phyloP scores from a whole-genome alignment of 2,888 invertebrate genomes.

The Oxystoma pomonae region DNA sequence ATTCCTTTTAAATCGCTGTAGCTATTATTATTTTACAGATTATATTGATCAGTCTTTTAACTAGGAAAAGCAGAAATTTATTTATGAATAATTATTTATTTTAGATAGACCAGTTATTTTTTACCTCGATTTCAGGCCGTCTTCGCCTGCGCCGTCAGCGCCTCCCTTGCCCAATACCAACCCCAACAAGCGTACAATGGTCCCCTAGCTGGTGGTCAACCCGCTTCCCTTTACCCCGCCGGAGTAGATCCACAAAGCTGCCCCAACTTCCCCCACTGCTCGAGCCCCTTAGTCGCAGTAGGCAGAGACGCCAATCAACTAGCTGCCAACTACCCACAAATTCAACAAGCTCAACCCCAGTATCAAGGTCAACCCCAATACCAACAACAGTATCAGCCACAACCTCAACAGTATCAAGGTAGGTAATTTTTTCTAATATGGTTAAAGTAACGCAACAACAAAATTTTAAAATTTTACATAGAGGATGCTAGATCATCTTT shows the following conservation, averaged over 20 bases:
- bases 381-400: constrained; percentile 21
- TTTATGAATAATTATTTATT: too few relatives aligned
- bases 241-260: constrained; percentile 47
- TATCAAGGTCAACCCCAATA: constrained; percentile 12
- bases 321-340: constrained; percentile 23
- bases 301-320: constrained; percentile 36
- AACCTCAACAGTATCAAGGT: not conserved
- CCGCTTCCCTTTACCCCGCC: constrained; percentile 44
- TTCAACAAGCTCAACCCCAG: constrained; percentile 21
- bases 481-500: too few relatives aligned
- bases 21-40: too few relatives aligned
- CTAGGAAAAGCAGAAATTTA: too few relatives aligned
- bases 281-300: constrained; percentile 45
- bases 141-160: constrained; percentile 18
- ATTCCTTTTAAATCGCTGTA: too few relatives aligned
- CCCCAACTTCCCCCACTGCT: constrained; percentile 46
- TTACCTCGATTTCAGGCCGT: constrained; percentile 22
- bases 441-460: too few relatives aligned
- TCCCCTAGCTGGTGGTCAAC: constrained; percentile 45
- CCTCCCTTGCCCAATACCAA: constrained; percentile 19
- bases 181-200: constrained; percentile 40
- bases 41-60: too few relatives aligned
- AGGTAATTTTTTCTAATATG: not conserved
- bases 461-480: too few relatives aligned
- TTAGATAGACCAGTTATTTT: too few relatives aligned